These are phyloP conservation scores for Drosophila buzzatii DNA, from an alignment of 2,888 invertebrate species.

Conservation along the genomic window DNA sequence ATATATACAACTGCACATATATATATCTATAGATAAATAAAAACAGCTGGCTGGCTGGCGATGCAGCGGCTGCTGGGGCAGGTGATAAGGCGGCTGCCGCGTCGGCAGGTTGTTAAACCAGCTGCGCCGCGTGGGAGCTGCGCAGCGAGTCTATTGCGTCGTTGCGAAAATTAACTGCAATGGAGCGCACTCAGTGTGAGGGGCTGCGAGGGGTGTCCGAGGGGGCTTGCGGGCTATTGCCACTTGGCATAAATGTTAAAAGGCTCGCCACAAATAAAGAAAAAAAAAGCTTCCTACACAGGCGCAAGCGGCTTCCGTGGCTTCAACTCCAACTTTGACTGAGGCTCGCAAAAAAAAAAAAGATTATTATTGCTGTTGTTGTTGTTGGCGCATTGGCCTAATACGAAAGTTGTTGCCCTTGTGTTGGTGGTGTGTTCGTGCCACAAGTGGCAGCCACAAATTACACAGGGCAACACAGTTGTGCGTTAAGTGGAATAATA, in stretches of 20 bases:
- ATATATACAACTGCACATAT: background rate
- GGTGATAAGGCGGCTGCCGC: slow-evolving; percentile 60
- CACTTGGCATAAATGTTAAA: slow-evolving; percentile 70
- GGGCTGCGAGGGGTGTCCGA: no score
- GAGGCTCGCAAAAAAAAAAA: slow-evolving; percentile 18
- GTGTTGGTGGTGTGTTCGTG: slow-evolving; percentile 68
- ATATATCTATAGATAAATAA: slow-evolving; percentile 21
- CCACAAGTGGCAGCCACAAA: slow-evolving; percentile 72
- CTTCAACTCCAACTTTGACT: slow-evolving; percentile 22
- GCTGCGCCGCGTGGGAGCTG: slow-evolving; percentile 71
- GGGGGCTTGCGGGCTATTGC: background rate
- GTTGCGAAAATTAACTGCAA: slow-evolving; percentile 79
- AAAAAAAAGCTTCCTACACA: slow-evolving; percentile 57
- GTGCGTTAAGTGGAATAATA: background rate
- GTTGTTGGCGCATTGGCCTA: slow-evolving; percentile 58
- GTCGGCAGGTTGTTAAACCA: slow-evolving; percentile 70
- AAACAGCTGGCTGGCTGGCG: slow-evolving; percentile 53
- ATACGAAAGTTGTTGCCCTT: slow-evolving; percentile 80
- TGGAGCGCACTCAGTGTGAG: slow-evolving; percentile 7
- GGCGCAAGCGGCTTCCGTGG: slow-evolving; percentile 57
- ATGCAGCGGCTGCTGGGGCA: slow-evolving; percentile 32
- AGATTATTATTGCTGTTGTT: slow-evolving; percentile 13
- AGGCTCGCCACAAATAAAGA: slow-evolving; percentile 63
- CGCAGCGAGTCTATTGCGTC: slow-evolving; percentile 70
- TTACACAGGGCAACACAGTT: slow-evolving; percentile 41